These are phyloP conservation scores for Gymnodraco acuticeps DNA, from an alignment of 2,797 vertebrate genomes.

Conservation along the genomic window DNA sequence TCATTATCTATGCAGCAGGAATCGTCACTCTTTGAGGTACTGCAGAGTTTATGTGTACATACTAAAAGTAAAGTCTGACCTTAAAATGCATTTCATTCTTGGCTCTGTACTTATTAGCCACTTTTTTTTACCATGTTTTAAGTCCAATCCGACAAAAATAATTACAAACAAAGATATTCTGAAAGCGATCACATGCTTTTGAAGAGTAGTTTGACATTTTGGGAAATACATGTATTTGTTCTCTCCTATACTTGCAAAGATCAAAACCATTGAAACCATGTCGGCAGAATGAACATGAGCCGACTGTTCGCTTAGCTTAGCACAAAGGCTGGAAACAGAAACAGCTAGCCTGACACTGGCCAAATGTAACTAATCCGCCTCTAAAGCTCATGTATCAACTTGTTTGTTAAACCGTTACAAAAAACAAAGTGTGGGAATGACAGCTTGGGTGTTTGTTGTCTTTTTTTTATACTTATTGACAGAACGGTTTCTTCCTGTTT, in stretches of 20 bases:
- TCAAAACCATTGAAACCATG: neutral
- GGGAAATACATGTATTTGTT: neutral
- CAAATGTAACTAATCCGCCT: neutral
- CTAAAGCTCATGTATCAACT: neutral
- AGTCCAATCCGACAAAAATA: slow-evolving; percentile 24
- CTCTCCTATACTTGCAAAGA: neutral
- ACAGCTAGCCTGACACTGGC: neutral
- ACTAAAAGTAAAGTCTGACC: slow-evolving; percentile 17
- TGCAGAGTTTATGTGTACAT: slow-evolving; percentile 2
- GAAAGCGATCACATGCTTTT: neutral
- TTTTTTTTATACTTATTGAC: neutral
- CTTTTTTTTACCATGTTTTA: slow-evolving; percentile 37
- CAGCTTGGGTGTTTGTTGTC: neutral
- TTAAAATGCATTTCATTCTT: slow-evolving; percentile 11
- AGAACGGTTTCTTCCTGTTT: neutral
- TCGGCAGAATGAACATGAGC: neutral
- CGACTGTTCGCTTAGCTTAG: slow-evolving; percentile 8
- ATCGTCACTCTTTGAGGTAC: slow-evolving; percentile 17
- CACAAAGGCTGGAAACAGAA: neutral
- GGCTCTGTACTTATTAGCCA: neutral
- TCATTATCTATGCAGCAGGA: slow-evolving; percentile 34
- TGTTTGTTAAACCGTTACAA: neutral
- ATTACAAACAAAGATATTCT: neutral
- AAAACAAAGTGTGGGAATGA: neutral
- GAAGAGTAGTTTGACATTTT: slow-evolving; percentile 1